These are phyloP conservation scores for Procavia capensis DNA, from an alignment of 2,113 vertebrate species.

Conservation along the genomic window DNA sequence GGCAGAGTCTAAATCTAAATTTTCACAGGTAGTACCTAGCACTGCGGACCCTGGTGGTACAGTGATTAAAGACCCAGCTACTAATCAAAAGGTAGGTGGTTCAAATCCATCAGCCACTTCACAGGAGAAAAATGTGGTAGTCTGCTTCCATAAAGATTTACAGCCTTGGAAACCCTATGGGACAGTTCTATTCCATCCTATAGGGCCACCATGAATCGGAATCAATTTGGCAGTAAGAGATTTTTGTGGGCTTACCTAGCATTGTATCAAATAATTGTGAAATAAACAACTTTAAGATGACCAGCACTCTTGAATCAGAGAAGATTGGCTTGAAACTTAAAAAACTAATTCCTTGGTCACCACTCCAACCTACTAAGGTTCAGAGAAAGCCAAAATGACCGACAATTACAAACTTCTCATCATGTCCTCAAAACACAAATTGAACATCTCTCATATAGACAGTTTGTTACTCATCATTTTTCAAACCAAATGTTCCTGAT, in stretches of 20 bases:
- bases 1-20: background rate
- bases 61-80: no score
- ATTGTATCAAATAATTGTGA: background rate
- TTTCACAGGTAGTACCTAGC: background rate
- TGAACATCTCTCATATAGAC: background rate
- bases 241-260: background rate
- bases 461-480: background rate
- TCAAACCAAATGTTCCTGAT: background rate
- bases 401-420: background rate
- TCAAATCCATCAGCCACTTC: no score
- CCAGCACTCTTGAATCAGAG: background rate
- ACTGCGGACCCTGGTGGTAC: no score
- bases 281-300: background rate
- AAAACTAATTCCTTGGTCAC: background rate
- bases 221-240: no score
- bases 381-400: background rate
- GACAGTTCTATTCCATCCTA: no score
- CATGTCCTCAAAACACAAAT: background rate
- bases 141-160: no score
- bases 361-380: background rate
- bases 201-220: no score
- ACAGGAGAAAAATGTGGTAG: no score
- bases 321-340: background rate
- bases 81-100: no score
- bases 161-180: no score